phyloP scores from a whole-genome alignment of 2,888 invertebrate species.

The Dasypogon diadema region DNA sequence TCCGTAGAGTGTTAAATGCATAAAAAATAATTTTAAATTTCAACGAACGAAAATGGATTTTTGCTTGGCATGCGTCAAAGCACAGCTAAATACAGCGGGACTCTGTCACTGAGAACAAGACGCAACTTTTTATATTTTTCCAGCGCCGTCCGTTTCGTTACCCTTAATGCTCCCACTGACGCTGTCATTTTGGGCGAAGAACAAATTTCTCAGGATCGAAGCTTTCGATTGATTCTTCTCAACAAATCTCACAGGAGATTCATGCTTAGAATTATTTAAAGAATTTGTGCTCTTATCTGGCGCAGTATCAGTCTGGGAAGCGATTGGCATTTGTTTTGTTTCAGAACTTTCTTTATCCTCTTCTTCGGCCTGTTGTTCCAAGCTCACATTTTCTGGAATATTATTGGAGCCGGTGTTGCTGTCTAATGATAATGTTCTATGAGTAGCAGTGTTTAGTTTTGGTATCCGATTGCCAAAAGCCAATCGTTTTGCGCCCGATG shows the following conservation, averaged over 20 bases:
- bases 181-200: slow-evolving; percentile 55
- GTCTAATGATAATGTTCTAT: slow-evolving; percentile 60
- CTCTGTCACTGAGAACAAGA: neutral
- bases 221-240: slow-evolving; percentile 58
- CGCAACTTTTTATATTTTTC: neutral
- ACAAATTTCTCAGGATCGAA: slow-evolving; percentile 60
- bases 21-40: slow-evolving; percentile 10
- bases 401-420: slow-evolving; percentile 59
- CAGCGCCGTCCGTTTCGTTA: neutral
- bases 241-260: slow-evolving; percentile 49
- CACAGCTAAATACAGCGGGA: slow-evolving; percentile 1
- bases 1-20: slow-evolving; percentile 20
- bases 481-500: slow-evolving; percentile 57
- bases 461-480: slow-evolving; percentile 59
- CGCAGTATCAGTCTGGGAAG: slow-evolving; percentile 39
- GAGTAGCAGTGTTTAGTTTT: slow-evolving; percentile 59
- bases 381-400: slow-evolving; percentile 60
- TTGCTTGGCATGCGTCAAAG: slow-evolving; percentile 9
- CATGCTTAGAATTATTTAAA: slow-evolving; percentile 8
- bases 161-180: neutral
- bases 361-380: slow-evolving; percentile 59
- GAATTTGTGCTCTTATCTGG: slow-evolving; percentile 37
- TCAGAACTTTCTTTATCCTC: slow-evolving; percentile 56
- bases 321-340: neutral
- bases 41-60: slow-evolving; percentile 2